phyloP scores from a whole-genome alignment of 2,797 vertebrate genomes.

The Cuniculus paca region DNA sequence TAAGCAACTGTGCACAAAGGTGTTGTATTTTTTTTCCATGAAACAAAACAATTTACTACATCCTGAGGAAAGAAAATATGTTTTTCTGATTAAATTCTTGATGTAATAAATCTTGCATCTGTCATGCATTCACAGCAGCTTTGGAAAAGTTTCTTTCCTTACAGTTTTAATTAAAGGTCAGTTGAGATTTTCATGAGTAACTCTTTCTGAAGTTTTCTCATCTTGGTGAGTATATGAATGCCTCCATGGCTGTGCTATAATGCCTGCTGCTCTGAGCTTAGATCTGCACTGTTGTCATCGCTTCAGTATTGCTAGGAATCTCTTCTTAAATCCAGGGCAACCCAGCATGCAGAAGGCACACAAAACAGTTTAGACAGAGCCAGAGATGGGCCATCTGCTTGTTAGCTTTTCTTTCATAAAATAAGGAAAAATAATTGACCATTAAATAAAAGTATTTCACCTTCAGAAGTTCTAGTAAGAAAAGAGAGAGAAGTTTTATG shows the following conservation, averaged over 20 bases:
- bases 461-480: not conserved
- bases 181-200: constrained; percentile 62
- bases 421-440: not conserved
- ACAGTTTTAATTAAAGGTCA: constrained; percentile 80
- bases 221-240: constrained; percentile 15
- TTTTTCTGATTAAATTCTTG: constrained; percentile 71
- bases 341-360: constrained; percentile 35
- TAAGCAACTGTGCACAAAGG: not conserved
- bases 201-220: constrained; percentile 64
- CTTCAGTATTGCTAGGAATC: not conserved
- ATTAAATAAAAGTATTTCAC: constrained; percentile 45
- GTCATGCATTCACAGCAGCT: constrained; percentile 58
- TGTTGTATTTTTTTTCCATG: not conserved
- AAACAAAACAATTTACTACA: constrained; percentile 65
- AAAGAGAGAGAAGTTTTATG: not conserved
- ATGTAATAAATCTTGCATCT: constrained; percentile 76
- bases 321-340: constrained; percentile 40
- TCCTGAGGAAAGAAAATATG: constrained; percentile 57
- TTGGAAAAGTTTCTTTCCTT: constrained; percentile 51
- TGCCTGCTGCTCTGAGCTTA: constrained; percentile 52
- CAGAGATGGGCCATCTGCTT: not conserved
- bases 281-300: not conserved
- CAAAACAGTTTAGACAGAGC: not conserved
- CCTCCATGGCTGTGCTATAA: not conserved
- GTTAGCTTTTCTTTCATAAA: constrained; percentile 14